Evolutionary conservation across 2,113 vertebrate genomes (phyloP).

Genomic region (Tupaia tana): DNA sequence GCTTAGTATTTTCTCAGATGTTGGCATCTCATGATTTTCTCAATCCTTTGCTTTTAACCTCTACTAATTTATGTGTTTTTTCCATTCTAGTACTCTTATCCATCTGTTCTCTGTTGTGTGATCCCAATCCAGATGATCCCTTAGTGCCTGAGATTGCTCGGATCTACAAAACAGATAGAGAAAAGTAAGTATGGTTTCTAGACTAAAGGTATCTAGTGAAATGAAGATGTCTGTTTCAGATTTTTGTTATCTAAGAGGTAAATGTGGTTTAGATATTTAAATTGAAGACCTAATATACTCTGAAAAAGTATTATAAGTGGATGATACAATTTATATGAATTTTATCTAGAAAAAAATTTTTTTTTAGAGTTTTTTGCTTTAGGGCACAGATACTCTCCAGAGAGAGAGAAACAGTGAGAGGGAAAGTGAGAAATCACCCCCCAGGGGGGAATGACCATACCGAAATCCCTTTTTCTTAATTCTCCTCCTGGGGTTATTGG

Average conservation of each 20-base stretch:
- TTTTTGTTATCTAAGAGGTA: constrained; percentile 26
- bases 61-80: constrained; percentile 69
- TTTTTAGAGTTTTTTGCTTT: not conserved
- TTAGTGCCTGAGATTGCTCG: constrained; percentile 99
- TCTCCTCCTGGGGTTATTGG: no score
- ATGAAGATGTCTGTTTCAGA: constrained; percentile 15
- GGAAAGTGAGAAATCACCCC: no score
- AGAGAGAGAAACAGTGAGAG: no score
- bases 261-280: constrained; percentile 15
- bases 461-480: no score
- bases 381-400: no score
- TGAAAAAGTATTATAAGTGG: constrained; percentile 13
- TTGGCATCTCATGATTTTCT: constrained; percentile 56
- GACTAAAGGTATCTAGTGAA: constrained; percentile 11
- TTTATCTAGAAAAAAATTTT: constrained; percentile 25
- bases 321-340: not conserved
- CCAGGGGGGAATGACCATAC: no score
- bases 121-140: constrained; percentile 99
- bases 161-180: constrained; percentile 99
- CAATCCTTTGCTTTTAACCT: constrained; percentile 45
- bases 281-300: not conserved
- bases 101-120: constrained; percentile 99
- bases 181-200: constrained; percentile 93
- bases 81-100: constrained; percentile 95
- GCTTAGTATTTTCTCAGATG: constrained; percentile 49